These are phyloP conservation scores for Protobothrops flavoviridis DNA, from an alignment of 2,113 vertebrate genomes.

Conservation along the genomic window DNA sequence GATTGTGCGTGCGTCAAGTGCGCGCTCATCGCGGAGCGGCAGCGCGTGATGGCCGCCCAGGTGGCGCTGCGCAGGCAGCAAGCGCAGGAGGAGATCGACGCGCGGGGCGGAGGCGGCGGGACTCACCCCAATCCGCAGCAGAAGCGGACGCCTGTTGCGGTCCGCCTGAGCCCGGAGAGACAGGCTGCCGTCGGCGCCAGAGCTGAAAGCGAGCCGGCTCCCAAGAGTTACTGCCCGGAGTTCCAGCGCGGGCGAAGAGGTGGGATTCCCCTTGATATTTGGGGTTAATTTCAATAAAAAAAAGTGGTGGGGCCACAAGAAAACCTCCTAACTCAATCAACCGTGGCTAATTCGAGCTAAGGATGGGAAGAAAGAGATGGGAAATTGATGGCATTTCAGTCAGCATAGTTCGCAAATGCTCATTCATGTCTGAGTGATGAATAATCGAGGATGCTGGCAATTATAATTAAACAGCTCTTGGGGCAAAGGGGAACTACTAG, in stretches of 20 bases:
- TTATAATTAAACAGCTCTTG: neutral
- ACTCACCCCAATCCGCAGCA: slow-evolving; percentile 43
- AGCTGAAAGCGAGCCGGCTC: neutral
- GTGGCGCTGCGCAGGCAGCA: slow-evolving; percentile 89
- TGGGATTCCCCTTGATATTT: neutral
- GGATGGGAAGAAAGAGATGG: neutral
- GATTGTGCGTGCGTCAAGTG: slow-evolving; percentile 89
- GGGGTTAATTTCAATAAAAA: neutral
- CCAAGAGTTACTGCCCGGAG: neutral
- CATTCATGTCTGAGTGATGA: neutral
- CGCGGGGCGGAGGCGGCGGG: slow-evolving; percentile 75
- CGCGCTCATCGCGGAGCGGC: slow-evolving; percentile 86
- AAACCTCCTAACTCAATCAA: no score
- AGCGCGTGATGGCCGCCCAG: slow-evolving; percentile 92
- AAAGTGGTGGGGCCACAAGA: neutral
- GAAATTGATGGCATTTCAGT: neutral
- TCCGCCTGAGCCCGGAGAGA: slow-evolving; percentile 32
- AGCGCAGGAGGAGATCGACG: slow-evolving; percentile 87
- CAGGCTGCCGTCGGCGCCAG: neutral
- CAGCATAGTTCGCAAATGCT: neutral
- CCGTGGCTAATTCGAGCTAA: neutral
- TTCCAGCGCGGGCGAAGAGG: neutral
- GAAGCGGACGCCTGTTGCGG: slow-evolving; percentile 56
- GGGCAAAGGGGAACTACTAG: neutral
- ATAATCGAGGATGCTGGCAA: neutral